phyloP scores from a whole-genome alignment of 2,113 vertebrate species.

The Trichechus manatus region DNA sequence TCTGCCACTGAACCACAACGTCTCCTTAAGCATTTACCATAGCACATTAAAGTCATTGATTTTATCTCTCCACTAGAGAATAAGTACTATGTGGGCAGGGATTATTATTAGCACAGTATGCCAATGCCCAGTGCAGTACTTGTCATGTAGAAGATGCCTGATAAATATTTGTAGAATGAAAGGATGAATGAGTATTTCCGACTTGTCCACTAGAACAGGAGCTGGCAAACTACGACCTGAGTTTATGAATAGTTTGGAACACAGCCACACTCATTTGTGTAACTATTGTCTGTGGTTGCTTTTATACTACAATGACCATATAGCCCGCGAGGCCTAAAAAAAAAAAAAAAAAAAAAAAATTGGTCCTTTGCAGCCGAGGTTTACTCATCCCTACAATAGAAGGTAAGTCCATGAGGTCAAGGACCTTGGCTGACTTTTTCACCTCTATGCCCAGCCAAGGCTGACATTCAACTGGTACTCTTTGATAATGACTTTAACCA shows the following conservation, averaged over 20 bases:
- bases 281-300: not conserved
- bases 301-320: not conserved
- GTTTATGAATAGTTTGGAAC: not conserved
- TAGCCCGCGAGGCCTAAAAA: not conserved
- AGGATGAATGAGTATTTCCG: not conserved
- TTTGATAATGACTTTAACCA: not conserved
- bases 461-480: not conserved
- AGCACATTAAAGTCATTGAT: not conserved
- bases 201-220: not conserved
- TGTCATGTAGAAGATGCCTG: not conserved
- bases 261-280: not conserved
- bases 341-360: too few relatives aligned
- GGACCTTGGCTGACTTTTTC: not conserved
- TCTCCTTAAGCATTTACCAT: not conserved
- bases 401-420: not conserved
- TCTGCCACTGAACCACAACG: not conserved
- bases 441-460: not conserved
- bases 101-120: not conserved
- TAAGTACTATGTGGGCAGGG: not conserved
- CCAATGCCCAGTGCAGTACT: not conserved
- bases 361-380: not conserved
- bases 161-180: not conserved
- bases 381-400: not conserved
- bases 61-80: not conserved
- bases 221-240: not conserved